Evolutionary conservation across 2,797 vertebrate species (phyloP).

Genomic region (Lepilemur septentrionalis): DNA sequence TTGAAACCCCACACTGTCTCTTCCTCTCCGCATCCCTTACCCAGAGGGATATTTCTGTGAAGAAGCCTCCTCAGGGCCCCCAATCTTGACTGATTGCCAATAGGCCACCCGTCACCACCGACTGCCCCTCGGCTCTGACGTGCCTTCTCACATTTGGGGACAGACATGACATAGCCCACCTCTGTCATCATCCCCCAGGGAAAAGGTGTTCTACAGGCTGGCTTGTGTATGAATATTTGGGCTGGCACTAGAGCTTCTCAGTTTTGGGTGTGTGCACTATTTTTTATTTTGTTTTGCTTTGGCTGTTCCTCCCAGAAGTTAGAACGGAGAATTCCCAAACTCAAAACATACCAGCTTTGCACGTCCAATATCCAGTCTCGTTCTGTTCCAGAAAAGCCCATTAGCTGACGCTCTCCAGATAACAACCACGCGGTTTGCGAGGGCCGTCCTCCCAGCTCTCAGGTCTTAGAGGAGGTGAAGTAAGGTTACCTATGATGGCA

Average conservation of each 20-base stretch:
- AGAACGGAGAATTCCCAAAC: conserved; percentile 16
- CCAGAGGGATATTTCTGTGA: not conserved
- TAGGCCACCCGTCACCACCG: not conserved
- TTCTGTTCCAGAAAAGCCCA: not conserved
- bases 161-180: accelerated
- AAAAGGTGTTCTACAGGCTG: not conserved
- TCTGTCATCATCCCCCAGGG: not conserved
- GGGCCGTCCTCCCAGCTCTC: not conserved
- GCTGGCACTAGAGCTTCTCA: not conserved
- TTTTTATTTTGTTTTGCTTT: conserved; percentile 56
- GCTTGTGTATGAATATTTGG: not conserved
- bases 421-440: not conserved
- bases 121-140: not conserved
- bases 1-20: not conserved
- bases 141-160: not conserved
- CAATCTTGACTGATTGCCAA: no score
- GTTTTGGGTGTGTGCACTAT: not conserved
- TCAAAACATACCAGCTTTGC: not conserved
- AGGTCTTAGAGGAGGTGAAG: not conserved
- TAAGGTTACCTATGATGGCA: not conserved
- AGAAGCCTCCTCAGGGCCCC: not conserved
- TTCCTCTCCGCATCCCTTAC: not conserved
- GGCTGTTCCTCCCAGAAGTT: conserved; percentile 11
- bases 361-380: not conserved
- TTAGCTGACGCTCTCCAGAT: not conserved